phyloP scores from a whole-genome alignment of 2,797 vertebrate species.

The Hafferia zeledoni region DNA sequence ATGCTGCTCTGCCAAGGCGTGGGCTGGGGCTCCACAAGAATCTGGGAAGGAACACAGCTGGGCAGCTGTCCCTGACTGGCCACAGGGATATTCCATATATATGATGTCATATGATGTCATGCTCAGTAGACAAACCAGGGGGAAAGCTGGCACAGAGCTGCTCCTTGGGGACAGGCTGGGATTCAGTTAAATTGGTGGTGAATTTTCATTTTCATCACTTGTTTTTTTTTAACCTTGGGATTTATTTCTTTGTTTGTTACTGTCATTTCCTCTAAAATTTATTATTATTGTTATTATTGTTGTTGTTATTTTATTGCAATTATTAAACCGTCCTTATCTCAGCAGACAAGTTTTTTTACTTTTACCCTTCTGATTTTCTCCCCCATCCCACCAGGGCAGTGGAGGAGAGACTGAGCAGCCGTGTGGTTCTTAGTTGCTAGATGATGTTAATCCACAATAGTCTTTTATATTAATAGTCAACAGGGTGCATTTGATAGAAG shows the following conservation, averaged over 20 bases:
- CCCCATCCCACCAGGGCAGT: neutral
- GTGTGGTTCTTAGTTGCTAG: neutral
- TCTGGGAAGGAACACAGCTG: neutral
- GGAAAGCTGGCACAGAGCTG: neutral
- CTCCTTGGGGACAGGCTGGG: neutral
- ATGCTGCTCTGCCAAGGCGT: fast-evolving
- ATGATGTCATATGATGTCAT: neutral
- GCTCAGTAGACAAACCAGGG: neutral
- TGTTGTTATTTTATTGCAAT: neutral
- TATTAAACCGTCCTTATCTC: neutral
- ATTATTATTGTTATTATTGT: neutral
- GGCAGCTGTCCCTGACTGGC: neutral
- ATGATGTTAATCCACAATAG: neutral
- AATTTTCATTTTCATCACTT: neutral
- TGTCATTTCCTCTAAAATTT: neutral
- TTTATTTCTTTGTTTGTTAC: neutral
- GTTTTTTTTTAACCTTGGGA: neutral
- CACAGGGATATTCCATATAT: neutral
- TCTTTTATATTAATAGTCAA: neutral
- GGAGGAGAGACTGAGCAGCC: neutral
- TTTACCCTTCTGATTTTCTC: neutral
- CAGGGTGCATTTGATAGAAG: neutral
- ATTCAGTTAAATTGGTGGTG: fast-evolving
- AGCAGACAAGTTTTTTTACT: neutral
- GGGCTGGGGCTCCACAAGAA: neutral